Evolutionary conservation across 1,140 invertebrate species (phyloP).

Genomic region (Triops cancriformis): DNA sequence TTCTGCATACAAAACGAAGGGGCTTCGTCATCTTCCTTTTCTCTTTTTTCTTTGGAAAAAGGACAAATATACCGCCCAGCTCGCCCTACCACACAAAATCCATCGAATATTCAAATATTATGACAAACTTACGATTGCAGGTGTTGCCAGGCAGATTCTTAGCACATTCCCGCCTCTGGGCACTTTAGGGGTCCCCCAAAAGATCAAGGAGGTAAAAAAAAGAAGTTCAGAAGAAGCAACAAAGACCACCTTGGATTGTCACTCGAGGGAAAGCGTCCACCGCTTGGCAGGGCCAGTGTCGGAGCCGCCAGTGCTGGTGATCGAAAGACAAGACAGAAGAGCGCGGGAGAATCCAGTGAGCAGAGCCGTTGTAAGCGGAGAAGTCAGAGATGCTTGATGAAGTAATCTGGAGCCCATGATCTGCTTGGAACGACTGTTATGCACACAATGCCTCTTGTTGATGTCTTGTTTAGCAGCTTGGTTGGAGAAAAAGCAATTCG

Average conservation of each 20-base stretch:
- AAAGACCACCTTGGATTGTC: slow-evolving; percentile 4
- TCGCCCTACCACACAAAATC: neutral
- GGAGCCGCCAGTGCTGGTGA: neutral
- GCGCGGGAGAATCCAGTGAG: neutral
- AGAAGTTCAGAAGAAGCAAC: neutral
- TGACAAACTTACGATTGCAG: slow-evolving; percentile 5
- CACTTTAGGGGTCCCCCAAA: too few species aligned
- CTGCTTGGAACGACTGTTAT: slow-evolving; percentile 5
- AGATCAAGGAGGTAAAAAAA: too few species aligned
- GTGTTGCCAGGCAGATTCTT: neutral
- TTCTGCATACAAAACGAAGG: neutral
- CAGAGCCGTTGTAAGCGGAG: neutral
- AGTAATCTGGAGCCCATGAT: neutral
- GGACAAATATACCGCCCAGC: neutral
- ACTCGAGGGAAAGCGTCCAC: neutral
- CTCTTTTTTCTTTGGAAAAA: neutral
- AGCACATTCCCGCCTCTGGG: too few species aligned
- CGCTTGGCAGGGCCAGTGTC: neutral
- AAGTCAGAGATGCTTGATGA: neutral
- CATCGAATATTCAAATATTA: neutral
- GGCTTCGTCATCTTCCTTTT: too few species aligned
- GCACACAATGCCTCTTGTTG: slow-evolving; percentile 12
- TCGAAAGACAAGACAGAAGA: neutral
- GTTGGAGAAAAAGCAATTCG: neutral
- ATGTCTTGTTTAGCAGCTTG: neutral